These are phyloP conservation scores for Megamerina dolium DNA, from an alignment of 2,888 invertebrate genomes.

Conservation along the genomic window DNA sequence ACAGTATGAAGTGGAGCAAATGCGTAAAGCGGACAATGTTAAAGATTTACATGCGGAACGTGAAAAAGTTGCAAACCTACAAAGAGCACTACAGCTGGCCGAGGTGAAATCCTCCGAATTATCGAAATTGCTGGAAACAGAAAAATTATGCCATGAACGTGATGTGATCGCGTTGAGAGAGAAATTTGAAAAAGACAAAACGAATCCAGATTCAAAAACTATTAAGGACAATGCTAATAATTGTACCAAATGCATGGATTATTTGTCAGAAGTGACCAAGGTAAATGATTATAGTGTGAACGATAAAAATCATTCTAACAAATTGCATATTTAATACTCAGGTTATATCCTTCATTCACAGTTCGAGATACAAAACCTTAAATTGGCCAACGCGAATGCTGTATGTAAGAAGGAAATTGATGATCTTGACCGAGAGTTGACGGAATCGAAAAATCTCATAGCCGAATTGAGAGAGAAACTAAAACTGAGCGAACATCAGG, in stretches of 20 bases:
- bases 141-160: constrained; percentile 46
- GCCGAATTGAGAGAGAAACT: constrained; percentile 42
- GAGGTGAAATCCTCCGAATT: constrained; percentile 43
- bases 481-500: constrained; percentile 53
- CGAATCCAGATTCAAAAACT: constrained; percentile 17
- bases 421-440: constrained; percentile 37
- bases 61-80: constrained; percentile 54
- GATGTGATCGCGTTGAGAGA: constrained; percentile 35
- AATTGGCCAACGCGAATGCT: constrained; percentile 35
- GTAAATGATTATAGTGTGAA: constrained; percentile 22
- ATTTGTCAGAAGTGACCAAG: constrained; percentile 39
- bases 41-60: constrained; percentile 53
- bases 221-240: constrained; percentile 30
- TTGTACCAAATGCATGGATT: constrained; percentile 41
- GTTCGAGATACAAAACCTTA: constrained; percentile 44
- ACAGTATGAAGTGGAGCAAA: constrained; percentile 54
- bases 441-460: constrained; percentile 39
- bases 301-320: background rate
- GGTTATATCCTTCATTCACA: constrained; percentile 18
- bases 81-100: constrained; percentile 43
- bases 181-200: constrained; percentile 31
- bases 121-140: constrained; percentile 53
- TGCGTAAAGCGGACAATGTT: constrained; percentile 51
- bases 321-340: too few species aligned
- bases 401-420: constrained; percentile 36